phyloP scores from a whole-genome alignment of 2,797 vertebrate species.

The Vespertilio murinus region DNA sequence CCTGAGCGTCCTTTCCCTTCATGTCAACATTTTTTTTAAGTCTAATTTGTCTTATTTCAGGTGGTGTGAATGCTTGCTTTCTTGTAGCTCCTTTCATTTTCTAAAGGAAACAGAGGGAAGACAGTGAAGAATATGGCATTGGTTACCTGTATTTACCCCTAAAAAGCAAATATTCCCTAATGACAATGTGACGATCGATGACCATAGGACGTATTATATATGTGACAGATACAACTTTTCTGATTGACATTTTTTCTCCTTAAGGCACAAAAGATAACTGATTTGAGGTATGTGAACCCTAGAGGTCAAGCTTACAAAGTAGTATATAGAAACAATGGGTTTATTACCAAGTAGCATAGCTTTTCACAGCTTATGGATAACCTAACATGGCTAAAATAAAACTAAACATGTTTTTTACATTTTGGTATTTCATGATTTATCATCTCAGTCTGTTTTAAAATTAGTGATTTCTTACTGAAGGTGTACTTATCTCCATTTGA shows the following conservation, averaged over 20 bases:
- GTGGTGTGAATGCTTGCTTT: conserved; percentile 79
- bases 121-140: conserved; percentile 58
- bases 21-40: conserved; percentile 48
- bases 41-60: conserved; percentile 80
- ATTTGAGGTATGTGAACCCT: conserved; percentile 67
- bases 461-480: conserved; percentile 49
- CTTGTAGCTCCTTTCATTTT: conserved; percentile 73
- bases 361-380: conserved; percentile 74
- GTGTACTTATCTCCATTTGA: background rate
- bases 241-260: conserved; percentile 65
- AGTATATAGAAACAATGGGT: conserved; percentile 55
- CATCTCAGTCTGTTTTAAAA: conserved; percentile 49
- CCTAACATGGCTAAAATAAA: conserved; percentile 81
- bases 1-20: conserved; percentile 82
- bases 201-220: conserved; percentile 63
- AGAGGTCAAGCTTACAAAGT: conserved; percentile 68
- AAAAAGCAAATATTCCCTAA: conserved; percentile 45
- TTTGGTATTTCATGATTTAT: conserved; percentile 76
- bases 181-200: conserved; percentile 53
- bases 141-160: conserved; percentile 61
- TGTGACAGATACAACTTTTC: conserved; percentile 72
- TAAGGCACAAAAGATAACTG: conserved; percentile 59
- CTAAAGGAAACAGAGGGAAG: conserved; percentile 36
- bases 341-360: conserved; percentile 72
- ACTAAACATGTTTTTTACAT: conserved; percentile 75